These are phyloP conservation scores for Rhagonycha lutea DNA, from an alignment of 2,888 invertebrate genomes.

Conservation along the genomic window DNA sequence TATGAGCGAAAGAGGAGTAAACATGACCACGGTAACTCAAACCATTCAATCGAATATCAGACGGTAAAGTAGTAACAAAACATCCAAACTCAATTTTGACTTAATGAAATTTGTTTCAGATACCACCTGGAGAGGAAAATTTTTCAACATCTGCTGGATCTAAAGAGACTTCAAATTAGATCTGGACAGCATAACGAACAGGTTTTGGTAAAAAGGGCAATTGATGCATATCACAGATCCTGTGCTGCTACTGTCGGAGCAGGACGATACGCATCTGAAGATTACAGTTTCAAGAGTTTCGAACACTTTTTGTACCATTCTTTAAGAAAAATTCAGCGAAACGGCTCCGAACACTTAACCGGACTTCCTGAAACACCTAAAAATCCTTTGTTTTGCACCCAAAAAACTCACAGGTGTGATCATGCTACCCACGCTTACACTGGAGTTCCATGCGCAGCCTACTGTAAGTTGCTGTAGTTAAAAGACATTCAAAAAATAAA, in stretches of 20 bases:
- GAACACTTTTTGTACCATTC: conserved; percentile 89
- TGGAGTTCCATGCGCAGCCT: conserved; percentile 84
- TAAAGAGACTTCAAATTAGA: conserved; percentile 90
- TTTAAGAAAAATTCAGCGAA: conserved; percentile 75
- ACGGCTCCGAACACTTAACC: conserved; percentile 66
- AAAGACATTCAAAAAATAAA: neutral
- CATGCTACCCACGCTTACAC: conserved; percentile 92
- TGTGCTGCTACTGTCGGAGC: conserved; percentile 69
- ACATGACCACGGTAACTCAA: conserved; percentile 84
- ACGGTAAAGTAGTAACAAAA: conserved; percentile 65
- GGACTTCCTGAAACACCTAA: conserved; percentile 56
- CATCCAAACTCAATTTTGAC: neutral
- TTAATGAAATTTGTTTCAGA: conserved; percentile 55
- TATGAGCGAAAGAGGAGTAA: conserved; percentile 62
- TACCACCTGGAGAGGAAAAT: conserved; percentile 90
- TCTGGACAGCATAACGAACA: conserved; percentile 87
- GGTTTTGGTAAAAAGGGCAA: conserved; percentile 83
- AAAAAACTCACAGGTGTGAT: conserved; percentile 85
- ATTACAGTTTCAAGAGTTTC: conserved; percentile 76
- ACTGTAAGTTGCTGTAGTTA: conserved; percentile 66
- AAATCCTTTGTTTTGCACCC: conserved; percentile 82
- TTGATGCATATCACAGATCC: conserved; percentile 81
- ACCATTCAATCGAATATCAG: conserved; percentile 85
- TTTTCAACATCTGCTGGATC: conserved; percentile 89
- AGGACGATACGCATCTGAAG: conserved; percentile 67